Evolutionary conservation across 2,113 vertebrate species (phyloP), one percentile per base, ranked within the genome.

Genomic region (Protobothrops flavoviridis): DNA sequence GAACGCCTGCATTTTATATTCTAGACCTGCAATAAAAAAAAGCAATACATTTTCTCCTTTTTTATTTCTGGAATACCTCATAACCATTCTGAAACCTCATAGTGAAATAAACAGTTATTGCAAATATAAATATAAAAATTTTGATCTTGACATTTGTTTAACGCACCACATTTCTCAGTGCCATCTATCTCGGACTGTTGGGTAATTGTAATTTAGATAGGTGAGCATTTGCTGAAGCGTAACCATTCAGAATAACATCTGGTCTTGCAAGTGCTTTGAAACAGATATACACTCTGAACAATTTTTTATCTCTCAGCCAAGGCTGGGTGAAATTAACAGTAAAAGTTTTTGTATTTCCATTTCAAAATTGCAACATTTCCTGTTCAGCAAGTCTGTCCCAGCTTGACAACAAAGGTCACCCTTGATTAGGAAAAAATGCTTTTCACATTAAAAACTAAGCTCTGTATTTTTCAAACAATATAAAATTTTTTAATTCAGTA

Each of bases 191-290:
- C 93, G 57, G 21, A 56, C 96, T 93, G 94, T 96, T 93, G 94
- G 91, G 92, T 92, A 93, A 96, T 95, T 94, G 86, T 59, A 94
- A 94, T 95, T 97, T 96, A 95, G 96, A 96, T 95, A 95, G 90
- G 11, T 94, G 97, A 94, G 92, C 95, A 87, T 94, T 96, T 97
- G 94, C 95, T 48, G 94, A 97, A 97, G 95, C 96, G 92, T 94
- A 96, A 95, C 96, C 95, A 96, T 94, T 97, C 95, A 96, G 45
- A 0, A 4, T 97, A 53, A 95, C 97, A 97, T 97, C 97, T 97
- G 97, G 94, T 48, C 87, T 97, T 39, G 13, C 85, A 12, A 9
- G 53, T 88, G 59, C 64, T 95, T 96, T 96, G 95, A 92, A 96
- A 93, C 93, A 33, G 97, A 91, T 92, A 92, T 85, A 94, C 85